Evolutionary conservation across 2,797 vertebrate species (phyloP), one percentile per base, ranked within the genome.

Genomic region (Galago senegalensis): DNA sequence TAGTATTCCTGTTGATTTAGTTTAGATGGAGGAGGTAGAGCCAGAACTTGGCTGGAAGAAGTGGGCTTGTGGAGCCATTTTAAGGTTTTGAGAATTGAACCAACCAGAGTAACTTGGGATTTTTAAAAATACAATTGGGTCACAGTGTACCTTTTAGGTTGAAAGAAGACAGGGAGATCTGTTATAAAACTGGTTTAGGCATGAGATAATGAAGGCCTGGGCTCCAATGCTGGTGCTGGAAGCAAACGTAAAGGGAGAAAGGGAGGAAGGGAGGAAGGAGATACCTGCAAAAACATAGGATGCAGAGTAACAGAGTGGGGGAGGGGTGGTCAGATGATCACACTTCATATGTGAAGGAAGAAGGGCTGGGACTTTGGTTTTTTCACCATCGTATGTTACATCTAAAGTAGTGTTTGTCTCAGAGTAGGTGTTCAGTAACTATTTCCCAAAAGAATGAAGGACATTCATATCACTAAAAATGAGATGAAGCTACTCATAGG

Each of bases 11-110:
- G 25, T 31, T 76, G 10, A 53, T 88, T 34, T 75, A 91, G 40
- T 63, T 79, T 91, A n/a, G 16, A 83, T 8, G 82, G 82, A 84
- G 85, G n/a, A 76, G 40, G 10, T 80, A 11, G 60, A 90, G 16
- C 37, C n/a, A 82, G 31, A 65, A 75, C 31, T 53, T 34, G 67
- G 29, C 23, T 82, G 56, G 40, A n/a, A 34, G 46, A 75, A 20
- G 25, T 56, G 61, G 63, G 56, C 53, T 58, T 82, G 86, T 23
- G 37, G 69, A 91, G 34, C 23, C 25, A 53, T 58, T 69, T 85
- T 69, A 79, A 83, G 58, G 87, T 90, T 93, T 87, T 77, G 61
- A 90, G 90, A 92, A 92, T 31, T 58, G 92, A 73, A 73, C 53
- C 58, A 67, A 65, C 20, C 1, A 37, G 40, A 93, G 60, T 86